Evolutionary conservation across 2,888 invertebrate genomes (phyloP).

Genomic region (Coenonympha glycerion): DNA sequence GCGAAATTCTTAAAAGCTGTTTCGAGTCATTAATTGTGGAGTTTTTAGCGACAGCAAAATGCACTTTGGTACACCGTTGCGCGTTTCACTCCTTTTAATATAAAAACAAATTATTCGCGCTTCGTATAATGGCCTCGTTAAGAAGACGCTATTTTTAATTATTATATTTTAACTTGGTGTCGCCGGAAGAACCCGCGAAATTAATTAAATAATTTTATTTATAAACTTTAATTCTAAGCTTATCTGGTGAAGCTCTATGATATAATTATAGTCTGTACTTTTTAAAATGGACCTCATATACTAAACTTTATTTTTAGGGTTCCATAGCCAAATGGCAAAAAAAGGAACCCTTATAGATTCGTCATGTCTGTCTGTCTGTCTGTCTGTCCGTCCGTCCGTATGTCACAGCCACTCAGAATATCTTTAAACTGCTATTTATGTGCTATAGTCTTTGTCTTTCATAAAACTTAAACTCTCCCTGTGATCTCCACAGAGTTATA

Average conservation of each 20-base stretch:
- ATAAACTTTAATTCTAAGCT: not conserved
- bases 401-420: too few relatives aligned
- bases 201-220: not conserved
- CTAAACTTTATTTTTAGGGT: too few relatives aligned
- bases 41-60: conserved; percentile 50
- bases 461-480: too few relatives aligned
- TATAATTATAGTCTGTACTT: not conserved
- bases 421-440: too few relatives aligned
- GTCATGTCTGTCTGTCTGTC: too few relatives aligned
- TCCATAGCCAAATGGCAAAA: too few relatives aligned
- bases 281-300: too few relatives aligned
- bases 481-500: too few relatives aligned
- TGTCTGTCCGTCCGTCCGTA: too few relatives aligned
- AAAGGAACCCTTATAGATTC: too few relatives aligned
- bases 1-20: conserved; percentile 42
- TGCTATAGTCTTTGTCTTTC: too few relatives aligned
- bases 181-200: not conserved
- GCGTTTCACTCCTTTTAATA: conserved; percentile 10
- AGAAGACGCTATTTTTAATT: conserved; percentile 2
- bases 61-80: conserved; percentile 39
- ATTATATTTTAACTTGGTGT: not conserved
- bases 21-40: conserved; percentile 47
- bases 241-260: too few relatives aligned
- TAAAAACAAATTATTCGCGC: conserved; percentile 2
- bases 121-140: conserved; percentile 2